Evolutionary conservation across 2,888 invertebrate genomes (phyloP).

Genomic region (Limenitis camilla): DNA sequence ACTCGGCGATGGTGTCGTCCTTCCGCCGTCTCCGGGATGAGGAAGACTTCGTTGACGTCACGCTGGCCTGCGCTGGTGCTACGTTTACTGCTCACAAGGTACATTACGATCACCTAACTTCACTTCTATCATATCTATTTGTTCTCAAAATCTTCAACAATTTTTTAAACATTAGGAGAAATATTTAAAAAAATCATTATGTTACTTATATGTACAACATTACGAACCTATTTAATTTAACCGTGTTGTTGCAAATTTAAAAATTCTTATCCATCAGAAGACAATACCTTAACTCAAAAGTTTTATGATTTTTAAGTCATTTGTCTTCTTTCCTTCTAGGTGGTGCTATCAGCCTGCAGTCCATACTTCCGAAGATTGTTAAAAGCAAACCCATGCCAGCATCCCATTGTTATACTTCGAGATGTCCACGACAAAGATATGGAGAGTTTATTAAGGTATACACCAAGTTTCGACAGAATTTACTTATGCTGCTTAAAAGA

Average conservation of each 20-base stretch:
- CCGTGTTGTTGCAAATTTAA: too few species aligned
- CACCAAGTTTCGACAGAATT: background rate
- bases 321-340: slow-evolving; percentile 33
- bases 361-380: slow-evolving; percentile 91
- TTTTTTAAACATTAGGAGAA: too few species aligned
- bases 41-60: slow-evolving; percentile 95
- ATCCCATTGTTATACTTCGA: slow-evolving; percentile 90
- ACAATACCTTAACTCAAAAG: too few species aligned
- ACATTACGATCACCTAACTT: too few species aligned
- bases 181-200: too few species aligned
- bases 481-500: too few species aligned
- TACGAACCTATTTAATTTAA: too few species aligned
- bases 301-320: background rate
- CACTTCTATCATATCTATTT: too few species aligned
- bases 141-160: too few species aligned
- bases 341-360: slow-evolving; percentile 93
- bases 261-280: too few species aligned
- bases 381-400: slow-evolving; percentile 92
- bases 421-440: slow-evolving; percentile 91
- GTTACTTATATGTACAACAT: too few species aligned
- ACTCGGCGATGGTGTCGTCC: slow-evolving; percentile 91
- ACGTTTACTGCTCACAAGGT: slow-evolving; percentile 93
- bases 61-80: slow-evolving; percentile 91
- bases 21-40: slow-evolving; percentile 91
- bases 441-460: slow-evolving; percentile 86